Evolutionary conservation across 2,888 invertebrate genomes (phyloP), one percentile per base, ranked within the genome.

Genomic region (Coelopa pilipes): DNA sequence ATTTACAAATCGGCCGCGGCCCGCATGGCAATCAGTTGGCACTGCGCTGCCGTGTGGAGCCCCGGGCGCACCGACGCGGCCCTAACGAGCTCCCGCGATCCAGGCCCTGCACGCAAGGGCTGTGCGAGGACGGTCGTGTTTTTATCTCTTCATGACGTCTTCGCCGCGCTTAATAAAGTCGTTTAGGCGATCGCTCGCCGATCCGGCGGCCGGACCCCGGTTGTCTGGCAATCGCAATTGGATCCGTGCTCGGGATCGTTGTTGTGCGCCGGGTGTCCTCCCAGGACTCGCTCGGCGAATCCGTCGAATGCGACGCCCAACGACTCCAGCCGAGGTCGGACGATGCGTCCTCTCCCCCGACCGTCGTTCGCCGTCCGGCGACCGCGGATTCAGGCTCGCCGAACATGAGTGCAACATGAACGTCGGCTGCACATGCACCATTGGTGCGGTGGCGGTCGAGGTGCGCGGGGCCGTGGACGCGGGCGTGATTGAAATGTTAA

Each of bases 1-100:
- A 75, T 78, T 79, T 76, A 79, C 79, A 76, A 78, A 76, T 77
- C 78, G 75, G 57, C 76, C 76, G 75, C 75, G 76, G 59, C 70
- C 63, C 72, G 80, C 78, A 79, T 80, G 78, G 71, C 67, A 79
- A 79, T 76, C 53, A 72, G 72, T 63, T 45, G 17, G 53, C 19
- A n/a, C 12, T 24, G 68, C 19, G 69, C 50, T 66, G 66, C 15
- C 50, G 47, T 60, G 60, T 9, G 7, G 47, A 65, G 63, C 55
- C 65, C 50, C 65, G 13, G 65, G 63, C 55, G 46, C 71, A 46
- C 49, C 60, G 60, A 70, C 47, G 60, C 60, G 47, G 19, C 63
- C 65, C 55, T 65, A 71, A 71, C 71, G 71, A 71, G 71, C 53
- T 46, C 11, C 71, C 65, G 53, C 13, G n/a, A 13, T 55, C 46